These are phyloP conservation scores for Larimichthys polyactis DNA, from an alignment of 2,113 vertebrate genomes.

Conservation along the genomic window DNA sequence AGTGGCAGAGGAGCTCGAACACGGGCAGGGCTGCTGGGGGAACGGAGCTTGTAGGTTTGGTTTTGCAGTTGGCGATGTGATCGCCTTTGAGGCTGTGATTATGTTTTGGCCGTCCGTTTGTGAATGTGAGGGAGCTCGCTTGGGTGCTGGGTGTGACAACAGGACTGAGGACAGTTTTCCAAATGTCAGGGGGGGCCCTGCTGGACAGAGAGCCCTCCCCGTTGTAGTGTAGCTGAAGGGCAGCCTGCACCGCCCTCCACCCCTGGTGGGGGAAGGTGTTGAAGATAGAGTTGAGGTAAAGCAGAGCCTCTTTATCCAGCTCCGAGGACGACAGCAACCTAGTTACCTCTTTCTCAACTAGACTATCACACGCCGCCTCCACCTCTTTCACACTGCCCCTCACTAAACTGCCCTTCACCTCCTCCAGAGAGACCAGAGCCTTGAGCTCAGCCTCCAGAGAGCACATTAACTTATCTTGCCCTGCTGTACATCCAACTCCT, in stretches of 20 bases:
- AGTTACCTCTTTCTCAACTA: constrained; percentile 90
- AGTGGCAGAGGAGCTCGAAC: constrained; percentile 94
- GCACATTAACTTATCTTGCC: constrained; percentile 84
- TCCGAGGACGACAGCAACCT: constrained; percentile 88
- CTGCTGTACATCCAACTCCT: constrained; percentile 58
- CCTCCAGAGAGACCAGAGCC: constrained; percentile 88
- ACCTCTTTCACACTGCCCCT: constrained; percentile 85
- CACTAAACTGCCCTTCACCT: constrained; percentile 89
- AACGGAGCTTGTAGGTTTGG: constrained; percentile 17
- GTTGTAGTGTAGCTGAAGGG: constrained; percentile 89
- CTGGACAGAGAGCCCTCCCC: constrained; percentile 87
- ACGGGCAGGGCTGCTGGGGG: constrained; percentile 79
- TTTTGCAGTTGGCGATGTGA: constrained; percentile 29
- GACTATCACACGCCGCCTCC: constrained; percentile 84
- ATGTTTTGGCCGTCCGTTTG: constrained; percentile 69
- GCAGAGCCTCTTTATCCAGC: constrained; percentile 87
- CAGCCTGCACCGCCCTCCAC: constrained; percentile 88
- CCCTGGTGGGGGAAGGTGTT: constrained; percentile 87
- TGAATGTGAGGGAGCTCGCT: constrained; percentile 21
- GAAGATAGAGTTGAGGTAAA: constrained; percentile 92
- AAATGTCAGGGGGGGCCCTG: constrained; percentile 89
- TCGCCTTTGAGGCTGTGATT: constrained; percentile 44
- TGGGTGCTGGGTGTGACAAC: constrained; percentile 40
- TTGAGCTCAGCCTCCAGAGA: constrained; percentile 89
- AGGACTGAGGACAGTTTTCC: constrained; percentile 91